Evolutionary conservation across 2,888 invertebrate species (phyloP).

Genomic region (Cheilosia impressa): DNA sequence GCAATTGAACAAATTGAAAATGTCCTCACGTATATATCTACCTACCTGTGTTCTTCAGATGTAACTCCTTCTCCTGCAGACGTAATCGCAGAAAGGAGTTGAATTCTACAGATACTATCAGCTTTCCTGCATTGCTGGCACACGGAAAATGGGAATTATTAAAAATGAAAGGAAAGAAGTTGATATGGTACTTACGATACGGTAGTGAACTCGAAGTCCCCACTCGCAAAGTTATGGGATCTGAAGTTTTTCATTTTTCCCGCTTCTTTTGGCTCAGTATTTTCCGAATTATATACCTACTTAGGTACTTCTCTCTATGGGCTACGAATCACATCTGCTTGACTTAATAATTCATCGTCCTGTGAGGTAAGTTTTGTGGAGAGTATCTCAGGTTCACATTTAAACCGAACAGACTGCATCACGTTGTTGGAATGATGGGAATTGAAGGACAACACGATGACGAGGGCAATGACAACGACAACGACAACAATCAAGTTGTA

Average conservation of each 20-base stretch:
- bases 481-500: neutral
- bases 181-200: neutral
- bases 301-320: constrained; percentile 3
- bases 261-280: constrained; percentile 4
- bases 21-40: constrained; percentile 20
- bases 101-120: constrained; percentile 9
- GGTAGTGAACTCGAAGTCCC: constrained; percentile 38
- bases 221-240: constrained; percentile 45
- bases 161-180: constrained; percentile 5
- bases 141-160: constrained; percentile 38
- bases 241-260: constrained; percentile 15
- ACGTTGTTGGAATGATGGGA: constrained; percentile 33
- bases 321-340: constrained; percentile 29
- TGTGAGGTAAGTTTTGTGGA: constrained; percentile 18
- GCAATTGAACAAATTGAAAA: constrained; percentile 74
- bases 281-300: constrained; percentile 8
- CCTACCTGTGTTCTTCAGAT: constrained; percentile 29
- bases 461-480: constrained; percentile 9
- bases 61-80: neutral
- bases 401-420: constrained; percentile 53
- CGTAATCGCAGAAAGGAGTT: constrained; percentile 21
- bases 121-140: constrained; percentile 7
- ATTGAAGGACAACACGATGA: constrained; percentile 7
- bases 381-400: constrained; percentile 22
- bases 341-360: constrained; percentile 59